Conservation (phyloP, 2,113 vertebrate species). For the Rafetus swinhoei region DNA sequence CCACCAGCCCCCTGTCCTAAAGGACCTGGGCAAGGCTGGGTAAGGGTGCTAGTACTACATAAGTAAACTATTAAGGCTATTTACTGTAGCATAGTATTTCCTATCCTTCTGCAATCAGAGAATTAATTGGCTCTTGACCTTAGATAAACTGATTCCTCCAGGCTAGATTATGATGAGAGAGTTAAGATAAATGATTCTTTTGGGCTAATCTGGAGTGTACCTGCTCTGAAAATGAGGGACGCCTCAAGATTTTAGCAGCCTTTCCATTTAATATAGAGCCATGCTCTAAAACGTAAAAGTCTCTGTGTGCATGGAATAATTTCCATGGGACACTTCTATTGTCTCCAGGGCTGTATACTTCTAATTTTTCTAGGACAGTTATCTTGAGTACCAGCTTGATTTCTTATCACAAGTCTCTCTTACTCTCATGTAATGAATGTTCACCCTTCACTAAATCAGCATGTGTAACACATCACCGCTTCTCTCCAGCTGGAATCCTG, state of each 20-base stretch:
- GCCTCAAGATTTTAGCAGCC: not conserved
- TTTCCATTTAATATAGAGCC: not conserved
- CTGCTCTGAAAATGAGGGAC: not conserved
- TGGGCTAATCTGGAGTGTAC: not conserved
- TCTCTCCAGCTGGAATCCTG: not conserved
- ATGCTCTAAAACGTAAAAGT: not conserved
- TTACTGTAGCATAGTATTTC: not conserved
- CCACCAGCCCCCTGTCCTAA: no score
- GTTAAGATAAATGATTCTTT: not conserved
- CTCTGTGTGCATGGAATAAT: not conserved
- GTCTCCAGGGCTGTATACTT: not conserved
- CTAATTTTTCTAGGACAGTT: not conserved
- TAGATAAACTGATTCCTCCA: not conserved
- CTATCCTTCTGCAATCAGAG: not conserved
- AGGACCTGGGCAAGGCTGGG: no score
- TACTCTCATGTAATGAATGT: not conserved
- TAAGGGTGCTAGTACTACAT: not conserved
- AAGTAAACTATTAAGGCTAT: not conserved
- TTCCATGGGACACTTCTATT: not conserved
- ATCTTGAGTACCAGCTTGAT: not conserved
- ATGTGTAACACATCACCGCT: not conserved
- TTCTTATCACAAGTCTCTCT: not conserved
- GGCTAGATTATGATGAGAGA: not conserved
- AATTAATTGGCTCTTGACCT: not conserved
- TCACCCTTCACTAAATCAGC: not conserved